These are phyloP conservation scores for Siniperca scherzeri DNA, from an alignment of 2,797 vertebrate genomes.

Conservation along the genomic window DNA sequence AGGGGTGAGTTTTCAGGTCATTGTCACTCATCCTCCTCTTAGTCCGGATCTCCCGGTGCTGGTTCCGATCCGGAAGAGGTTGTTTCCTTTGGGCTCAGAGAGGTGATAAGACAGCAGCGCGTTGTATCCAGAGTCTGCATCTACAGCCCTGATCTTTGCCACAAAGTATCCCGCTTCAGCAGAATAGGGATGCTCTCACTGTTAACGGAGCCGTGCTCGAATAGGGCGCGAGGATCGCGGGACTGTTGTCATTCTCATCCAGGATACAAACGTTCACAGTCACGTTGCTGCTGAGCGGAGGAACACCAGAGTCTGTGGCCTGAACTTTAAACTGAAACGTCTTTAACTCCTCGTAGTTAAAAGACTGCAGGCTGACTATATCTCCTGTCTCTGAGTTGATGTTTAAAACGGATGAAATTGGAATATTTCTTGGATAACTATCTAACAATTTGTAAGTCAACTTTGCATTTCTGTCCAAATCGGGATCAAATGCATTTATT, in stretches of 20 bases:
- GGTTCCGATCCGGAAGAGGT: slow-evolving; percentile 76
- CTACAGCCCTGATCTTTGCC: slow-evolving; percentile 79
- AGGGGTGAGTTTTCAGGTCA: slow-evolving; percentile 76
- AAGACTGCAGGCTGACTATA: slow-evolving; percentile 55
- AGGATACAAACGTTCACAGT: slow-evolving; percentile 80
- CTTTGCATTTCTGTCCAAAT: slow-evolving; percentile 81
- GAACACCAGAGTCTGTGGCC: slow-evolving; percentile 64
- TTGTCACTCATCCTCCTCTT: slow-evolving; percentile 80
- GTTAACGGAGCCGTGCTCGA: slow-evolving; percentile 26
- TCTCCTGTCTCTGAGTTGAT: slow-evolving; percentile 75
- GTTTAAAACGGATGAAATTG: slow-evolving; percentile 76
- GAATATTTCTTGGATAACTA: slow-evolving; percentile 79
- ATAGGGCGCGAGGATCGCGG: slow-evolving; percentile 9
- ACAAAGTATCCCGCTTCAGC: background rate
- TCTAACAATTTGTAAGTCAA: slow-evolving; percentile 86
- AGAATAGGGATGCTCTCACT: slow-evolving; percentile 16
- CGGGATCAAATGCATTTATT: slow-evolving; percentile 86
- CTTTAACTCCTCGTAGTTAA: slow-evolving; percentile 62
- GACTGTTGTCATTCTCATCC: slow-evolving; percentile 33
- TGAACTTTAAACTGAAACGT: slow-evolving; percentile 71
- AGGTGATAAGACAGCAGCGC: slow-evolving; percentile 79
- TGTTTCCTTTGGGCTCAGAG: slow-evolving; percentile 77
- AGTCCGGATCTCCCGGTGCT: slow-evolving; percentile 78
- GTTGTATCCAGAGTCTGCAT: slow-evolving; percentile 83
- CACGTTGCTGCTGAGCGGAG: slow-evolving; percentile 58